A percentile compares a stretch with the other conserved stretches of the same genome.
Evolutionary conservation across 2,113 vertebrate species (phyloP).

Genomic region (Pleuronectes platessa): DNA sequence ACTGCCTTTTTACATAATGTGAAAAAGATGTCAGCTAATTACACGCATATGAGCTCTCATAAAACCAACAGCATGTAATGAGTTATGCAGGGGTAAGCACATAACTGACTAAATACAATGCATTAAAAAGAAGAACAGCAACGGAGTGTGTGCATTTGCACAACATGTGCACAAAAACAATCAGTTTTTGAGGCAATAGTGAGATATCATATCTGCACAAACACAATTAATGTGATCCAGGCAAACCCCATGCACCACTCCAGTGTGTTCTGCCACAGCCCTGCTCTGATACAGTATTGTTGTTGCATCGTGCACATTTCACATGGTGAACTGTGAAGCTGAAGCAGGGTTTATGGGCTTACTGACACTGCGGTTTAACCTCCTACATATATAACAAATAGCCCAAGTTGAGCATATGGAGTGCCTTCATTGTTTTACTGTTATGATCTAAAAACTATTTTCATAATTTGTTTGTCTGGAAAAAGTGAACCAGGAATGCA

Average conservation of each 20-base stretch:
- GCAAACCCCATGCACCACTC: not conserved
- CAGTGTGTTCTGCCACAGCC: not conserved
- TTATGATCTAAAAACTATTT: not conserved
- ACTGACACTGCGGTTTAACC: conserved; percentile 29
- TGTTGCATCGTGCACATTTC: not conserved
- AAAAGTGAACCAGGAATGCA: too few relatives aligned
- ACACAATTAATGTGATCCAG: conserved; percentile 15
- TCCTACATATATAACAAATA: conserved; percentile 2
- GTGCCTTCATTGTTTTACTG: not conserved
- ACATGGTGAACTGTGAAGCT: not conserved
- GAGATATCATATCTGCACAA: conserved; percentile 9
- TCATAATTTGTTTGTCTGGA: not conserved
- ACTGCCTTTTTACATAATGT: not conserved
- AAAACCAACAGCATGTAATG: conserved; percentile 19
- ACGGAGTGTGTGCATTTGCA: not conserved
- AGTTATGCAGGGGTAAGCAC: conserved; percentile 14
- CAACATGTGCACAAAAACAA: not conserved
- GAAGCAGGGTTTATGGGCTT: conserved; percentile 24
- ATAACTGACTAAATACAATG: not conserved
- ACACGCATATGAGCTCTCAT: conserved; percentile 6
- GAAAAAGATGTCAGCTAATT: conserved; percentile 25
- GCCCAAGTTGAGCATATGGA: not conserved
- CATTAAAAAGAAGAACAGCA: not conserved
- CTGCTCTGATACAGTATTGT: conserved; percentile 19
- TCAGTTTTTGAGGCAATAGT: not conserved